Percentiles rank a stretch among this genome's conserved stretches.
Conservation (phyloP, 2,888 invertebrate genomes). For the Cremastinae sp. region DNA sequence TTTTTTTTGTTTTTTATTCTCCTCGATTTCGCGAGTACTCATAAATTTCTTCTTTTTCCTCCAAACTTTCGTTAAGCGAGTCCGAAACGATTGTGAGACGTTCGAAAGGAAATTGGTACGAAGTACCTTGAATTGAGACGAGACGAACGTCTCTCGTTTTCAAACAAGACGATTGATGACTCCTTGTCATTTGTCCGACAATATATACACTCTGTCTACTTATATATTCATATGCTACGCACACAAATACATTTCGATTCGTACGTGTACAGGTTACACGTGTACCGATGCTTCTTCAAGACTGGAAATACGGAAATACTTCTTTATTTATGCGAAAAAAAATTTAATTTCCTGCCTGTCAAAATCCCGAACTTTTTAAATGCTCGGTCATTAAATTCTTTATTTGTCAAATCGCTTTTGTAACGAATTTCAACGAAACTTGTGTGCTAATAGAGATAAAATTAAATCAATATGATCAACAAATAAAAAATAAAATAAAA, state of each 20-base stretch:
- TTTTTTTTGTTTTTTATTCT: background rate
- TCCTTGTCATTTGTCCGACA: conserved; percentile 42
- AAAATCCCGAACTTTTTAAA: too few relatives aligned
- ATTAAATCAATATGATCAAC: too few relatives aligned
- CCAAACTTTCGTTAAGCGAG: conserved; percentile 1
- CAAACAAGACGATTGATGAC: conserved; percentile 35
- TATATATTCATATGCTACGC: background rate
- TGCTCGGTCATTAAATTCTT: too few relatives aligned
- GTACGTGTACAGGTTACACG: background rate
- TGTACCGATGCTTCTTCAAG: background rate
- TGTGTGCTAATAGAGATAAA: too few relatives aligned
- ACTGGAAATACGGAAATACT: too few relatives aligned
- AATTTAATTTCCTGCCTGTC: too few relatives aligned
- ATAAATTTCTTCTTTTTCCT: conserved; percentile 7
- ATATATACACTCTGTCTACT: conserved; percentile 27
- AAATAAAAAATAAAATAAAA: too few relatives aligned
- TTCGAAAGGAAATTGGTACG: conserved; percentile 4
- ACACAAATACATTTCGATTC: background rate
- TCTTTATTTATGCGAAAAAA: too few relatives aligned
- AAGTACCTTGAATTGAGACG: conserved; percentile 18
- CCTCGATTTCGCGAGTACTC: background rate
- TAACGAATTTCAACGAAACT: too few relatives aligned
- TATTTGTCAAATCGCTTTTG: too few relatives aligned
- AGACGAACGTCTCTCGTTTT: conserved; percentile 13
- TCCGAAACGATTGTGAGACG: background rate